These are phyloP conservation scores for Sula dactylatra DNA, from an alignment of 2,113 vertebrate genomes.

Conservation along the genomic window DNA sequence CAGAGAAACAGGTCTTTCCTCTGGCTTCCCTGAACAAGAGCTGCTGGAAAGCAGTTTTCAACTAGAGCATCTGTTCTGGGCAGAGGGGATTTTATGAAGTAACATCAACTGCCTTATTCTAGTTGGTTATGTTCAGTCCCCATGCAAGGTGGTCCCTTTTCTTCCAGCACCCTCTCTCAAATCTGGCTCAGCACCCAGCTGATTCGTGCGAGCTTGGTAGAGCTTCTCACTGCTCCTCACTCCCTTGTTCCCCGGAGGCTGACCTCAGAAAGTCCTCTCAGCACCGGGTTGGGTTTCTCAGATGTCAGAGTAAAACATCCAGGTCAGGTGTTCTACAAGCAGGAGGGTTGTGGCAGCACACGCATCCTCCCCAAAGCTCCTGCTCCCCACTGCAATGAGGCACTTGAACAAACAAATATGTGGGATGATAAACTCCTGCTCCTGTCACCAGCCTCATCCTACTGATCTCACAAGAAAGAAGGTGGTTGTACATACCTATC, in stretches of 20 bases:
- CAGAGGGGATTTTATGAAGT: not conserved
- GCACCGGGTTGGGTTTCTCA: not conserved
- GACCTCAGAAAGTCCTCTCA: not conserved
- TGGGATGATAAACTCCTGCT: not conserved
- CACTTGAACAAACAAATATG: not conserved
- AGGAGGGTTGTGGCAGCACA: not conserved
- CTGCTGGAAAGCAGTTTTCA: not conserved
- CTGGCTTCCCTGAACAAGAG: not conserved
- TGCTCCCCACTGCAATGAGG: not conserved
- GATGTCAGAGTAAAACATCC: not conserved
- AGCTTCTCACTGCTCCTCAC: not conserved
- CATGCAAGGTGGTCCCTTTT: not conserved
- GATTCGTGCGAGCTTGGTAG: not conserved
- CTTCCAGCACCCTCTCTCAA: not conserved
- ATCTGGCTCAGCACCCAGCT: not conserved
- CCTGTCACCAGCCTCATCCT: not conserved
- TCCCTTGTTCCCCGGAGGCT: not conserved
- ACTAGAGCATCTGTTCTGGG: not conserved
- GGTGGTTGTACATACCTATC: not conserved
- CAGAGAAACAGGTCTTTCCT: not conserved
- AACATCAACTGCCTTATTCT: not conserved
- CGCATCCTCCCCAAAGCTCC: accelerated
- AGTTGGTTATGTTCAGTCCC: not conserved
- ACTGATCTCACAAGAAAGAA: not conserved
- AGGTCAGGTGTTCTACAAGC: not conserved